Conservation (phyloP, 2,888 invertebrate genomes). For the Drosophila paucipuncta region DNA sequence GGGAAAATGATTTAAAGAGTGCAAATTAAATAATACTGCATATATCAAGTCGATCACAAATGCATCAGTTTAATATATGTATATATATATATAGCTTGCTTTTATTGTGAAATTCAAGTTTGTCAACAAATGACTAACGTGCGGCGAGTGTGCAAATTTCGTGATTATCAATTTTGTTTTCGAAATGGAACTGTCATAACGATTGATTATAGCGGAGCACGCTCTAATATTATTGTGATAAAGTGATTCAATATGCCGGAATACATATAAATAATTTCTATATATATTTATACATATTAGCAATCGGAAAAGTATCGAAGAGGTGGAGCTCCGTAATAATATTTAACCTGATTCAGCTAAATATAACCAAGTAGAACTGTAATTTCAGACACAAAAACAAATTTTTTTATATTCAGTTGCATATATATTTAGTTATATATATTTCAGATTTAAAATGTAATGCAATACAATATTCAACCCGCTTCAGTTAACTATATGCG, state of each 20-base stretch:
- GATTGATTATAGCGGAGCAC: slow-evolving; percentile 12
- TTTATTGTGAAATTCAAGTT: slow-evolving; percentile 13
- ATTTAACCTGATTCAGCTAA: neutral
- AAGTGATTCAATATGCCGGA: neutral
- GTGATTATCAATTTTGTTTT: slow-evolving; percentile 13
- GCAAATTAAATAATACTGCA: neutral
- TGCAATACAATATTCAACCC: neutral
- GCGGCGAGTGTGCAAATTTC: slow-evolving; percentile 9
- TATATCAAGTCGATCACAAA: neutral
- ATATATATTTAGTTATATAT: slow-evolving; percentile 6
- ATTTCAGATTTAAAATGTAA: neutral
- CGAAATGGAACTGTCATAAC: neutral
- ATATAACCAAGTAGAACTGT: neutral
- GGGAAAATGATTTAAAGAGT: neutral
- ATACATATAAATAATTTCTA: neutral
- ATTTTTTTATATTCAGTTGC: slow-evolving; percentile 35
- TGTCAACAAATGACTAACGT: slow-evolving; percentile 40
- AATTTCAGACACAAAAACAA: neutral
- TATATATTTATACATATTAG: neutral
- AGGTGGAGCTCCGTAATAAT: neutral
- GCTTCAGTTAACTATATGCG: neutral
- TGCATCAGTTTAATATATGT: neutral
- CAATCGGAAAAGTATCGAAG: neutral
- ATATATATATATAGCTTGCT: neutral
- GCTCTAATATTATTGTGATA: slow-evolving; percentile 16